Base-by-base conservation (phyloP, 2,888 invertebrate species). In the Cheiracanthium punctorium region DNA sequence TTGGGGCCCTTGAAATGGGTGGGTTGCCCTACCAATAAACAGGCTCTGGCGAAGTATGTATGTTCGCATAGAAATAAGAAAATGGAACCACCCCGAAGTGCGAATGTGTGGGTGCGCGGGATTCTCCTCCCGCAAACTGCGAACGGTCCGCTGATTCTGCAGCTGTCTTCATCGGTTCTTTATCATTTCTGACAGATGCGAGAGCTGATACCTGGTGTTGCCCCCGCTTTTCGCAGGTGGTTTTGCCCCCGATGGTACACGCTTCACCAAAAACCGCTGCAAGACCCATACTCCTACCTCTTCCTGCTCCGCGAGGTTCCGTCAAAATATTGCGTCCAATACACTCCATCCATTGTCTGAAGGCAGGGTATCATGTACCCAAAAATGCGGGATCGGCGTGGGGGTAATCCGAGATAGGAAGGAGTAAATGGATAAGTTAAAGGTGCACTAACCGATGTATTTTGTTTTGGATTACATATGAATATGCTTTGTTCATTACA, bases 161-260 rank as follows among this genome's bases (percentile, higher is more conserved):
- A 82, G 82, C 82, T 82, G 82, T 71, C 52, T 73, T 43, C 20
- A 33, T 43, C 75, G 71, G 76, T 82, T 43, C 43, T 71, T 76
- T 82, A 76, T 82, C 43, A 70, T 70, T 76, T 82, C 75, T 82
- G 82, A 82, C 82, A 82, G 82, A 82, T 82, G 82, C 82, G 58
- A 82, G 76, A 82, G 71, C 64, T 82, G 82, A 82, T 82, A 82
- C 82, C 82, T 76, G 70, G 82, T 48, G 2, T 17, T 24, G 2
- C 58, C 58, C 43, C 17, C 30, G 4, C 41, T 4, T n/a, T 33
- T 30, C 73, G 82, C 82, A 82, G 82, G 82, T 82, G 82, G 71
- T 71, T 76, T 17, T 28, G n/a, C 37, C 30, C 41, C 37, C 10
- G n/a, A n/a, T n/a, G n/a, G 37, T 37, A 37, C 10, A 37, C 37